phyloP scores from a whole-genome alignment of 2,113 vertebrate genomes.

The Diadophis punctatus region DNA sequence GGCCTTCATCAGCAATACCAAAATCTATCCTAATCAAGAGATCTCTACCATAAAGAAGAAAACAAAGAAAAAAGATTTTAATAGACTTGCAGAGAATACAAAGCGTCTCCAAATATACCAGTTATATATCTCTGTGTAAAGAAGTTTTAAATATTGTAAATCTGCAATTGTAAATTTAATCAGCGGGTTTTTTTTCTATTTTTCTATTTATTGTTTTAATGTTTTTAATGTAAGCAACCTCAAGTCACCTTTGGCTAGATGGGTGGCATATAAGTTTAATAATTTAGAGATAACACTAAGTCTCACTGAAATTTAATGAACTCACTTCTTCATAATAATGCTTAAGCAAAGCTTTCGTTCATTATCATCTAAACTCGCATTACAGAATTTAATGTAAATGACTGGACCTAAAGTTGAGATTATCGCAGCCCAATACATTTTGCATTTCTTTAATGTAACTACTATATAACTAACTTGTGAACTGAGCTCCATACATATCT shows the following conservation, averaged over 20 bases:
- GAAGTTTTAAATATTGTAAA: not conserved
- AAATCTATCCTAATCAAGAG: slow-evolving; percentile 78
- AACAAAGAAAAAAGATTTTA: not conserved
- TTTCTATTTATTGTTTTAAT: not conserved
- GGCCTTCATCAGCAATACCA: slow-evolving; percentile 42
- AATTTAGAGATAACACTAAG: not conserved
- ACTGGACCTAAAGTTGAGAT: not conserved
- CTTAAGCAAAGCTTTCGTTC: not conserved
- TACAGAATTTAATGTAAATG: not conserved
- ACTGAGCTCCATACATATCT: not conserved
- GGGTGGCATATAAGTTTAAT: not conserved
- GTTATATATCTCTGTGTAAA: fast-evolving
- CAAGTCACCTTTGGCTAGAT: not conserved
- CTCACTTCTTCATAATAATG: not conserved
- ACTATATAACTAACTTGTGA: not conserved
- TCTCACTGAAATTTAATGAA: not conserved
- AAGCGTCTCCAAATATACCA: not conserved
- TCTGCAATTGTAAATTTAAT: not conserved
- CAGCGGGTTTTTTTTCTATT: not conserved
- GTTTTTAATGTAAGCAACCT: not conserved
- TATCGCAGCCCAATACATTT: not conserved
- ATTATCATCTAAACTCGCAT: not conserved
- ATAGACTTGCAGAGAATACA: not conserved
- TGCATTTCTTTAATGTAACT: not conserved
- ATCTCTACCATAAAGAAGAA: slow-evolving; percentile 65